Evolutionary conservation across 2,888 invertebrate genomes (phyloP).

Genomic region (Nesidiocoris tenuis): DNA sequence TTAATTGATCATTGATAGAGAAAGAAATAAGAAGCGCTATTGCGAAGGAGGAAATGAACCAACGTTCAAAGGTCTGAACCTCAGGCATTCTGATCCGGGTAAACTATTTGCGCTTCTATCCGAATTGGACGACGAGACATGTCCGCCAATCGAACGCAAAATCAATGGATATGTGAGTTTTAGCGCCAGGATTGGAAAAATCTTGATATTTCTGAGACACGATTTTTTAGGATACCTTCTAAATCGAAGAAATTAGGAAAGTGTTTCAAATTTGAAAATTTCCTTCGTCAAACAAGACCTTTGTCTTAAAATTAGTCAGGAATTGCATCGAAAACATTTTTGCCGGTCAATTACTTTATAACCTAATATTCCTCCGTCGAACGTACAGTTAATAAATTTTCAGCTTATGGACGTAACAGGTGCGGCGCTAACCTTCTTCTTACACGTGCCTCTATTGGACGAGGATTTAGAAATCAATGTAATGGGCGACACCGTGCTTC

Average conservation of each 20-base stretch:
- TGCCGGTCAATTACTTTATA: too few relatives aligned
- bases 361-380: background rate
- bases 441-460: conserved; percentile 1
- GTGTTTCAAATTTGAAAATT: too few relatives aligned
- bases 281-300: too few relatives aligned
- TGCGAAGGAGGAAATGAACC: background rate
- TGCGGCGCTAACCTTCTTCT: conserved; percentile 10
- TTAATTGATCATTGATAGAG: too few relatives aligned
- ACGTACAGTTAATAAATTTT: background rate
- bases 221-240: too few relatives aligned
- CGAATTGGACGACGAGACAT: conserved; percentile 17
- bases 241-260: too few relatives aligned
- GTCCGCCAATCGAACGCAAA: conserved; percentile 27
- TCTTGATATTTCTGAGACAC: too few relatives aligned
- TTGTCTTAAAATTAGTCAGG: too few relatives aligned
- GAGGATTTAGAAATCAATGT: conserved; percentile 19
- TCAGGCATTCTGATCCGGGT: conserved; percentile 28
- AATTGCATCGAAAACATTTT: too few relatives aligned
- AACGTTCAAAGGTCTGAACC: conserved; percentile 7
- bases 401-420: conserved; percentile 9
- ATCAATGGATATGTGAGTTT: conserved; percentile 38
- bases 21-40: conserved; percentile 24
- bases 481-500: conserved; percentile 21
- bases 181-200: too few relatives aligned
- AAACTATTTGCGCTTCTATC: conserved; percentile 15